Conservation (phyloP, 2,888 invertebrate species). For the Leptarthrus brevirostris region DNA sequence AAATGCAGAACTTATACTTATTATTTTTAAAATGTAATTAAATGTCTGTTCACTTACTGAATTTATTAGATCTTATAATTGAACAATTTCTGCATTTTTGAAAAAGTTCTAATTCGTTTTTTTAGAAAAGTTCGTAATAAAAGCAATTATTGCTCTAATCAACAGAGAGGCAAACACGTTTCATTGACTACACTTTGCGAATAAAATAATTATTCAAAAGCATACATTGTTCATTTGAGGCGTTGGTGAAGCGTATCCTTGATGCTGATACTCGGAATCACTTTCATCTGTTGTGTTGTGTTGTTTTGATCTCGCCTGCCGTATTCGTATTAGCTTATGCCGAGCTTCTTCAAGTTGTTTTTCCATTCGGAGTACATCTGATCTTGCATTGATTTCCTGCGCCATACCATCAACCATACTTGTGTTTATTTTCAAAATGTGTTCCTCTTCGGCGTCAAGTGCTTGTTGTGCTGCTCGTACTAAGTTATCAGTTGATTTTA, state of each 20-base stretch:
- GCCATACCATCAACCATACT: slow-evolving; percentile 97
- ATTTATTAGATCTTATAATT: too few relatives aligned
- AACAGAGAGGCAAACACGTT: too few relatives aligned
- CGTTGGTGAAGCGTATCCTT: slow-evolving; percentile 59
- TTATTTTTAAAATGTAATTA: too few relatives aligned
- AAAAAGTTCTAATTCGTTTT: too few relatives aligned
- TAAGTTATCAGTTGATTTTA: slow-evolving; percentile 96
- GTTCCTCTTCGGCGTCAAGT: slow-evolving; percentile 90
- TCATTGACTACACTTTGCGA: too few relatives aligned
- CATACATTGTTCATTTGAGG: slow-evolving; percentile 43
- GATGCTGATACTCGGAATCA: slow-evolving; percentile 69
- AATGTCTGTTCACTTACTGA: too few relatives aligned
- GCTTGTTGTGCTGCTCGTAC: slow-evolving; percentile 95
- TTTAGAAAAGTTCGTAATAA: too few relatives aligned
- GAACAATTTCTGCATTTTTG: too few relatives aligned
- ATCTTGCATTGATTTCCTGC: slow-evolving; percentile 92
- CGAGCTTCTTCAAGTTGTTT: slow-evolving; percentile 93
- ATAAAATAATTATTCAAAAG: not conserved
- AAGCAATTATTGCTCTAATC: too few relatives aligned
- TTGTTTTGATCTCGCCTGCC: slow-evolving; percentile 90
- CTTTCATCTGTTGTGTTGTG: slow-evolving; percentile 71
- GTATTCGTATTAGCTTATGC: slow-evolving; percentile 87
- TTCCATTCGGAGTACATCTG: slow-evolving; percentile 93
- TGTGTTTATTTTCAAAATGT: slow-evolving; percentile 88
- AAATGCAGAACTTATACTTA: too few relatives aligned